These are phyloP conservation scores for Allobates femoralis DNA, from an alignment of 2,797 vertebrate species.

Conservation along the genomic window DNA sequence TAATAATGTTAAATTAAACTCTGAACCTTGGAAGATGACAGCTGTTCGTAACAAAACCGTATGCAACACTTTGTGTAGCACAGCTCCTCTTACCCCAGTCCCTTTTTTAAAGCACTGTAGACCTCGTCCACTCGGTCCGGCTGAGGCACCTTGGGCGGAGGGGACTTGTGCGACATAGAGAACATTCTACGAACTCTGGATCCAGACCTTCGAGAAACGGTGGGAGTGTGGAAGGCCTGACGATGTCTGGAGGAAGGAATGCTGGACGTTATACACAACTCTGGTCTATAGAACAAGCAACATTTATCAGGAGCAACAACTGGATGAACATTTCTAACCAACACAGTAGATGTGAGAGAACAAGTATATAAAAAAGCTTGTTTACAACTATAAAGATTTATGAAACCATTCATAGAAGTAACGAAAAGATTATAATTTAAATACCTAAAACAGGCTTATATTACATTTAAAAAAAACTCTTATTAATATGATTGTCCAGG, in stretches of 20 bases:
- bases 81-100: constrained; percentile 83
- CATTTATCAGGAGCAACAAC: neutral
- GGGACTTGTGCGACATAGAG: constrained; percentile 86
- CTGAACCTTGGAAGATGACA: neutral
- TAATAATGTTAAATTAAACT: neutral
- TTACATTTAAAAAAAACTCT: too few species aligned
- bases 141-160: constrained; percentile 92
- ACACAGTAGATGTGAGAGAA: too few species aligned
- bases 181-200: constrained; percentile 94
- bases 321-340: neutral
- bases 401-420: too few species aligned
- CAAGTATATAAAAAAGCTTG: too few species aligned
- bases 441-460: too few species aligned
- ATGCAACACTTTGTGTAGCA: neutral
- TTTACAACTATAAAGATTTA: too few species aligned
- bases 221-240: constrained; percentile 87
- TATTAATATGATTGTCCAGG: too few species aligned
- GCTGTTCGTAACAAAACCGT: neutral
- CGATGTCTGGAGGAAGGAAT: constrained; percentile 78
- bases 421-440: too few species aligned
- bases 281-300: neutral
- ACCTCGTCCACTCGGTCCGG: constrained; percentile 92
- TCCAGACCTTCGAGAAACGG: constrained; percentile 85
- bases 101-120: constrained; percentile 90
- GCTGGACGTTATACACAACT: neutral